Conservation (phyloP, 2,113 vertebrate species). For the Microtus pennsylvanicus region DNA sequence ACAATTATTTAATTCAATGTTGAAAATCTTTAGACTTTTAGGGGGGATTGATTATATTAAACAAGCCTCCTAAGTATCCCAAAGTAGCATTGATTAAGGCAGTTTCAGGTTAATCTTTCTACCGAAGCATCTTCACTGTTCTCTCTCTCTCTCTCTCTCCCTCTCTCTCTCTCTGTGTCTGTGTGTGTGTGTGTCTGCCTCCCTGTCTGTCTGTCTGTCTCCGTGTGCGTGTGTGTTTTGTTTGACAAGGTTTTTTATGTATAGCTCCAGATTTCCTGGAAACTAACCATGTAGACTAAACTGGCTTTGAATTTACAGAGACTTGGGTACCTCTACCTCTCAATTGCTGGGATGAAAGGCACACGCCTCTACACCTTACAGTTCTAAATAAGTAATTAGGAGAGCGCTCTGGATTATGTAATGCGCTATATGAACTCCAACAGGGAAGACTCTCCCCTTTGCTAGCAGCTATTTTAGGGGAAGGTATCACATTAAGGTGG, state of each 20-base stretch:
- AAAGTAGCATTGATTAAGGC: constrained; percentile 33
- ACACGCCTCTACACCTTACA: background rate
- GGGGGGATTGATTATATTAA: constrained; percentile 4
- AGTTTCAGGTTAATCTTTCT: constrained; percentile 28
- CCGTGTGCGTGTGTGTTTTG: background rate
- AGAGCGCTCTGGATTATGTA: background rate
- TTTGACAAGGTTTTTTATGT: background rate
- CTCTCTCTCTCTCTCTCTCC: too few species aligned
- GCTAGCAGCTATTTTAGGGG: background rate
- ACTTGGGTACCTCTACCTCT: background rate
- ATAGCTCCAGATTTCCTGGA: background rate
- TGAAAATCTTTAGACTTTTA: constrained; percentile 37
- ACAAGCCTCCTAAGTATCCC: constrained; percentile 21
- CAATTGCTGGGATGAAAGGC: background rate
- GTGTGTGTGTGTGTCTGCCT: background rate
- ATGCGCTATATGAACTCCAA: background rate
- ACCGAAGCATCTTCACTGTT: background rate
- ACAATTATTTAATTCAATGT: constrained; percentile 42
- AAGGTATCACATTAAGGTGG: background rate
- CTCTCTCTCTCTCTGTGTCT: too few species aligned
- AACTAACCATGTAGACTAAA: background rate
- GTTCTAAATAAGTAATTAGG: constrained; percentile 53
- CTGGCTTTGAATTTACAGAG: background rate
- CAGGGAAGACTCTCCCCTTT: background rate
- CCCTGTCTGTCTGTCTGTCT: too few species aligned